Conservation (phyloP, 2,113 vertebrate genomes). For the Passer montanus region DNA sequence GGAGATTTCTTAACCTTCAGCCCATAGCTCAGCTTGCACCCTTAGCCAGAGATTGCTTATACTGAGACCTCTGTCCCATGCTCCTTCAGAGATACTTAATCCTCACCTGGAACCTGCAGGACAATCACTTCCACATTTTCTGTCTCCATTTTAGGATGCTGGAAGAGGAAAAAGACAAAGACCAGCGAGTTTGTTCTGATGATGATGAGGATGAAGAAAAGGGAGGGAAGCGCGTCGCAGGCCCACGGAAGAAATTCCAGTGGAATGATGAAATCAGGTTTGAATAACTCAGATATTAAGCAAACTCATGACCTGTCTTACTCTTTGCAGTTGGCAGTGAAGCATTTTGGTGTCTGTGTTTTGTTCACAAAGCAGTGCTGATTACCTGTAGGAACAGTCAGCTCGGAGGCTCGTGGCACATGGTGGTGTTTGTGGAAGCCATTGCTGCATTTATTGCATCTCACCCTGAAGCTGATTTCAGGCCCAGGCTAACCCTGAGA, state of each 20-base stretch:
- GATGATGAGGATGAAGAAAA: constrained; percentile 86
- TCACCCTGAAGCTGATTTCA: neutral
- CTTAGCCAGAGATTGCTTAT: neutral
- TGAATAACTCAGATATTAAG: constrained; percentile 19
- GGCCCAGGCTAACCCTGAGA: neutral
- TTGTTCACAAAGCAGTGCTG: neutral
- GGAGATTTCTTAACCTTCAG: neutral
- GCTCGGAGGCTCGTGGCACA: neutral
- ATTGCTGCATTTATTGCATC: neutral
- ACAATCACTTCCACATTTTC: neutral
- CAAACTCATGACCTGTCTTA: neutral
- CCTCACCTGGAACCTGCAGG: neutral
- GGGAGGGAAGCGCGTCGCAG: constrained; percentile 77
- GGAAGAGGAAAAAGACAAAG: constrained; percentile 86
- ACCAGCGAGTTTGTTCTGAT: constrained; percentile 80
- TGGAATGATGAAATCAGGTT: constrained; percentile 96
- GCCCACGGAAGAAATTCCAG: constrained; percentile 90
- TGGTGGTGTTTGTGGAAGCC: neutral
- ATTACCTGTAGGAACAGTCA: neutral
- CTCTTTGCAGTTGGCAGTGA: neutral
- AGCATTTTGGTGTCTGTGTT: neutral
- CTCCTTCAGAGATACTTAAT: neutral
- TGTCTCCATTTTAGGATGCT: constrained; percentile 72
- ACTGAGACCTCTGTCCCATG: neutral
- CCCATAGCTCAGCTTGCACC: neutral